Evolutionary conservation across 2,888 invertebrate genomes (phyloP).

Genomic region (Galerucella pusilla): DNA sequence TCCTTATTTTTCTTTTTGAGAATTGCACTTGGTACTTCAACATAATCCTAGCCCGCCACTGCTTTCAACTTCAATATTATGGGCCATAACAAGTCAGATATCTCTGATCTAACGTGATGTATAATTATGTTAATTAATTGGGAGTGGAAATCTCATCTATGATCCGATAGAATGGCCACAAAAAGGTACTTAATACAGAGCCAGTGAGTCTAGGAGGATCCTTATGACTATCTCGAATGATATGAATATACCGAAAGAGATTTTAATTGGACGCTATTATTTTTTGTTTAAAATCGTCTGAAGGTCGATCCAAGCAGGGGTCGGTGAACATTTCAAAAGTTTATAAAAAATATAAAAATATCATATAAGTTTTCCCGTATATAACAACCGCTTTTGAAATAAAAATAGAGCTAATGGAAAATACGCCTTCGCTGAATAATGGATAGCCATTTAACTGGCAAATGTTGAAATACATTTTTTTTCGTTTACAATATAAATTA

Average conservation of each 20-base stretch:
- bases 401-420: background rate
- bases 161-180: conserved; percentile 30
- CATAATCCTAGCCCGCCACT: background rate
- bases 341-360: background rate
- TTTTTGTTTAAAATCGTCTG: background rate
- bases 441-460: conserved; percentile 3
- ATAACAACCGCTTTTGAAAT: background rate
- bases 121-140: conserved; percentile 44
- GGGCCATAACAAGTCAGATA: conserved; percentile 35
- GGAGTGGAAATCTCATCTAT: conserved; percentile 42
- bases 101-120: conserved; percentile 35
- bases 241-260: conserved; percentile 20
- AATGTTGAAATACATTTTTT: conserved; percentile 21
- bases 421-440: background rate
- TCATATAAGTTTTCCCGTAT: background rate
- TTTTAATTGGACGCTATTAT: conserved; percentile 12
- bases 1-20: background rate
- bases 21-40: background rate
- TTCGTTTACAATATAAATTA: conserved; percentile 21
- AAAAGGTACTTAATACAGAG: conserved; percentile 32
- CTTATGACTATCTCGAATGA: conserved; percentile 30
- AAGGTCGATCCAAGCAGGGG: background rate
- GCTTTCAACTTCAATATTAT: conserved; percentile 29
- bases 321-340: conserved; percentile 1
- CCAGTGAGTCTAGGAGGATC: conserved; percentile 22